A percentile compares a stretch with the other conserved stretches of the same genome.
Evolutionary conservation across 1,140 invertebrate genomes (phyloP).

Genomic region (Drosophila rhopaloa): DNA sequence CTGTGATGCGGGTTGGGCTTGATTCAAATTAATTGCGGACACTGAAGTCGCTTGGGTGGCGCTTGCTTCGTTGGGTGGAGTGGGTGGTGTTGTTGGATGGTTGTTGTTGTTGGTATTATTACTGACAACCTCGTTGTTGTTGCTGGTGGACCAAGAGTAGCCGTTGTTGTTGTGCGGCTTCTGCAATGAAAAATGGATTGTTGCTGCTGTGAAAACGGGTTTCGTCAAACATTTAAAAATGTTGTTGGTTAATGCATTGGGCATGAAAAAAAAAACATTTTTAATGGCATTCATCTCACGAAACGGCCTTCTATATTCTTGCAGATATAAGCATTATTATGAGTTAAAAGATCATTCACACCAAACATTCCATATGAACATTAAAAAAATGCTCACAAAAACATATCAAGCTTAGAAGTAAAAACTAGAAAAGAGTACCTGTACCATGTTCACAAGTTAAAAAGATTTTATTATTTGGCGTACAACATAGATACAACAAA

Average conservation of each 20-base stretch:
- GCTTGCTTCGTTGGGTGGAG: constrained; percentile 36
- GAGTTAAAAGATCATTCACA: neutral
- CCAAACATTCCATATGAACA: neutral
- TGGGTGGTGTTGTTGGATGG: constrained; percentile 52
- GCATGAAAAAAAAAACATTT: constrained; percentile 61
- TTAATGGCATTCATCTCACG: constrained; percentile 51
- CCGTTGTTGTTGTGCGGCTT: constrained; percentile 65
- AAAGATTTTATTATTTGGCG: too few relatives aligned
- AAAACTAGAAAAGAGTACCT: too few relatives aligned
- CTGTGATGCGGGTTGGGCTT: constrained; percentile 65
- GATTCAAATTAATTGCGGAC: constrained; percentile 79
- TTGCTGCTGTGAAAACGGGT: constrained; percentile 48
- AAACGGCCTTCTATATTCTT: neutral
- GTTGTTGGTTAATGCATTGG: constrained; percentile 49
- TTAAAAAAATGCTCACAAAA: too few relatives aligned
- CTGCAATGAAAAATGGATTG: constrained; percentile 64
- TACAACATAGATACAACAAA: too few relatives aligned
- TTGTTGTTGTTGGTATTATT: constrained; percentile 36
- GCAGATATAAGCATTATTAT: neutral
- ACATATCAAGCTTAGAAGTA: too few relatives aligned
- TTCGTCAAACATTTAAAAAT: constrained; percentile 46
- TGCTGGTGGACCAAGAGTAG: constrained; percentile 62
- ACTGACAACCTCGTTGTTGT: constrained; percentile 49
- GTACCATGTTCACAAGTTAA: too few relatives aligned
- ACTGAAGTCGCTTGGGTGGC: constrained; percentile 52